Conservation (phyloP, 2,113 vertebrate genomes). For the Amia ocellicauda region DNA sequence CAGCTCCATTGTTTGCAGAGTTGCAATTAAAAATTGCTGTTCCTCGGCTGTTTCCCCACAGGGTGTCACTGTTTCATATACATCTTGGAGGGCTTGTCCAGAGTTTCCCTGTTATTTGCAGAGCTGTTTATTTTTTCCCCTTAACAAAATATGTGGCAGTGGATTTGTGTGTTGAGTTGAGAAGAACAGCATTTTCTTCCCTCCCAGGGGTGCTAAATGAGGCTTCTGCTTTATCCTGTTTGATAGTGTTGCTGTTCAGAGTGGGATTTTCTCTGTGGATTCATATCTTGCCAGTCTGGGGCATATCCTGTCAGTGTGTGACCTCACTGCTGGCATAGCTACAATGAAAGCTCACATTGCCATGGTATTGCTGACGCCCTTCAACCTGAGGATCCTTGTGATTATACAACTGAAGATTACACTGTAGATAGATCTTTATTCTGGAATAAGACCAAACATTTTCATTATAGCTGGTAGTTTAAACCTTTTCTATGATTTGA, state of each 20-base stretch:
- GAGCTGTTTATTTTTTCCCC: background rate
- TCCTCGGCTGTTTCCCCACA: conserved; percentile 1
- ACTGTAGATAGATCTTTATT: too few species aligned
- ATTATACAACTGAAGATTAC: too few species aligned
- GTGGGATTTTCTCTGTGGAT: background rate
- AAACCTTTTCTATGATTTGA: too few species aligned
- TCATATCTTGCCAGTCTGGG: conserved; percentile 12
- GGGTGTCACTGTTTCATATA: background rate
- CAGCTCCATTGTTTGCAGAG: too few species aligned
- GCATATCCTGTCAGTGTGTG: conserved; percentile 33
- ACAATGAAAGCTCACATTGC: background rate
- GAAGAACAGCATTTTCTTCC: background rate
- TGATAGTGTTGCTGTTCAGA: background rate
- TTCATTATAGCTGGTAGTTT: too few species aligned
- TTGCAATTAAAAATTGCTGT: too few species aligned
- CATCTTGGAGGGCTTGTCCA: background rate
- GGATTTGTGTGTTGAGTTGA: background rate
- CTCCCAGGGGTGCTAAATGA: background rate
- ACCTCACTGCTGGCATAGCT: conserved; percentile 22
- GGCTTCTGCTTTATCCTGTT: background rate
- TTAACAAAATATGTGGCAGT: background rate
- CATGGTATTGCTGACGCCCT: background rate
- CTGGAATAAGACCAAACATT: too few species aligned
- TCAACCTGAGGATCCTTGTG: background rate
- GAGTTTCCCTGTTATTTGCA: background rate